Conservation (phyloP, 2,888 invertebrate species). For the Idaea dimidiata region DNA sequence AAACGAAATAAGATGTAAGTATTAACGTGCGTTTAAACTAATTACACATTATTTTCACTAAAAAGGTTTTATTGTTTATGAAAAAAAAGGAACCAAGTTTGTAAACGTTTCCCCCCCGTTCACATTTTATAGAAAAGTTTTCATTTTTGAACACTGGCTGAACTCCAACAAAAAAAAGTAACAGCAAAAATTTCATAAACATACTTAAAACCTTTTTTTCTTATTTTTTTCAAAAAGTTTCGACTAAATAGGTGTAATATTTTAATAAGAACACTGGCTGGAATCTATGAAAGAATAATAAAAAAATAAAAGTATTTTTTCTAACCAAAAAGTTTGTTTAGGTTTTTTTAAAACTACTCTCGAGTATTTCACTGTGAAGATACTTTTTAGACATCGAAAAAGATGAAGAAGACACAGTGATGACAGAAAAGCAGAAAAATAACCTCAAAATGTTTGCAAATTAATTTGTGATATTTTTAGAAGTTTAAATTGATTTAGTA, state of each 20-base stretch:
- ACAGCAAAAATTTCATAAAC: too few relatives aligned
- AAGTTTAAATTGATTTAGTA: slow-evolving; percentile 6
- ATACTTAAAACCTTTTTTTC: too few relatives aligned
- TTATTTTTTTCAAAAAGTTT: not conserved
- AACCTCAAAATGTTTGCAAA: slow-evolving; percentile 63
- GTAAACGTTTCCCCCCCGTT: too few relatives aligned
- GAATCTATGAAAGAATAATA: not conserved
- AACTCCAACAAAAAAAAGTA: too few relatives aligned
- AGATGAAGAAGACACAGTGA: slow-evolving; percentile 5
- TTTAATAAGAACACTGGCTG: not conserved
- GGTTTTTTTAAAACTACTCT: not conserved
- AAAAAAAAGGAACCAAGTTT: too few relatives aligned
- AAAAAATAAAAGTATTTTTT: not conserved
- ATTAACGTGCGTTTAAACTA: too few relatives aligned
- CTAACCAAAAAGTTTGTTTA: not conserved
- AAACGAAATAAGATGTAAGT: not conserved
- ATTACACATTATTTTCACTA: too few relatives aligned
- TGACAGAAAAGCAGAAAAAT: slow-evolving; percentile 68
- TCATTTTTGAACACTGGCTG: not conserved
- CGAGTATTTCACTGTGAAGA: not conserved
- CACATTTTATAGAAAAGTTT: too few relatives aligned
- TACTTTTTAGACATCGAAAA: slow-evolving; percentile 5
- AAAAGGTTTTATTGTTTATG: too few relatives aligned
- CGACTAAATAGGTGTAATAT: not conserved
- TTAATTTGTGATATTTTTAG: slow-evolving; percentile 10